phyloP scores from a whole-genome alignment of 2,888 invertebrate species.

The Tinea semifulvella region DNA sequence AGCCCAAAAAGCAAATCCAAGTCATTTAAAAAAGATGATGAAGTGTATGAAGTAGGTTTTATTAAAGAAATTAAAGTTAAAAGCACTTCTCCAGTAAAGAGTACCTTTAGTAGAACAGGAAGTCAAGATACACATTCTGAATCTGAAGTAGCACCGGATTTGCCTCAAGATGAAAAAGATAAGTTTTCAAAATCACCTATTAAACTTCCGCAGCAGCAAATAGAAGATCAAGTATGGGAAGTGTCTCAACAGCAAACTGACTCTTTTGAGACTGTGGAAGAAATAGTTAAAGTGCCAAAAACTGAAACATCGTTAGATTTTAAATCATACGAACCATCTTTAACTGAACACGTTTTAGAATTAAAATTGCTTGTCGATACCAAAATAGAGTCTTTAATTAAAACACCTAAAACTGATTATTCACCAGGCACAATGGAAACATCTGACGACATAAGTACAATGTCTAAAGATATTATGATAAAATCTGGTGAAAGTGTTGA shows the following conservation, averaged over 20 bases:
- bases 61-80: conserved; percentile 60
- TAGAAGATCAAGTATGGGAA: conserved; percentile 58
- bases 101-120: conserved; percentile 59
- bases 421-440: conserved; percentile 48
- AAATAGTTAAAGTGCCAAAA: conserved; percentile 23
- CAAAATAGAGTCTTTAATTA: conserved; percentile 31
- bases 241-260: conserved; percentile 50
- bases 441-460: conserved; percentile 49
- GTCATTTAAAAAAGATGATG: conserved; percentile 57
- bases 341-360: conserved; percentile 29
- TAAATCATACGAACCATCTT: not conserved
- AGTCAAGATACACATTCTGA: conserved; percentile 67
- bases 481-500: conserved; percentile 62
- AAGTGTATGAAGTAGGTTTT: conserved; percentile 60
- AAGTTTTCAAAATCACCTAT: conserved; percentile 46
- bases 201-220: conserved; percentile 50
- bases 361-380: conserved; percentile 32
- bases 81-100: conserved; percentile 58
- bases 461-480: conserved; percentile 57
- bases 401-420: conserved; percentile 44
- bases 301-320: not conserved
- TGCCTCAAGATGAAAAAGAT: conserved; percentile 54
- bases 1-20: conserved; percentile 58
- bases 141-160: conserved; percentile 60
- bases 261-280: conserved; percentile 43